Base-by-base conservation (phyloP, 1,140 invertebrate species). In the Aricia agestis region DNA sequence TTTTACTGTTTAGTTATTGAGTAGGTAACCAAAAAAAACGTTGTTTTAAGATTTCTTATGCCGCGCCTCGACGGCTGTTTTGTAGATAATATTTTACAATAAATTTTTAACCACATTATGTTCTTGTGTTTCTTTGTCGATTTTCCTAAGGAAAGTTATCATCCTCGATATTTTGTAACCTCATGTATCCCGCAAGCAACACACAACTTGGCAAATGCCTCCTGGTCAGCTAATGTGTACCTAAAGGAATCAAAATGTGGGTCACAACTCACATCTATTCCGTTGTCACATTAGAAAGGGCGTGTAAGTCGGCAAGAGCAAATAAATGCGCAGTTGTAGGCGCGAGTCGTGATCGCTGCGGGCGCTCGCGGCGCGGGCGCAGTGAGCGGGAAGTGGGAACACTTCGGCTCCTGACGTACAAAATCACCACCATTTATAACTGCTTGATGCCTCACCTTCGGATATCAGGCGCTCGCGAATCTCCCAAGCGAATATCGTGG, bases 401-500 rank as follows among this genome's bases (percentile, higher is more conserved):
- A 76, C 78, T 82, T 80, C 72, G 76, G 73, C 76, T 78, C 73
- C 75, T 78, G 75, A 77, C 74, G 78, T 81, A 74, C 75, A 79
- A 77, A 78, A 76, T 74, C 57, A 45, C 68, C 67, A 61, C 70
- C 70, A 78, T 74, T 76, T 75, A 74, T 78, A 72, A 70, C 65
- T 73, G 69, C 45, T 13, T 72, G 67, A 66, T 76, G 68, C 52
- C 92, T 94, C 94, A 98, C 97, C 97, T 95, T 98, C 97, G 63
- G 97, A 97, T 82, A 98, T 98, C 74, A 98, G 95, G 85, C 97
- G 94, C 91, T 98, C 97, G 31, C 97, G 93, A 77, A 98, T 98
- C 94, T 98, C 97, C 97, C 97, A 98, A 25, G 98, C 98, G 93
- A 98, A 98, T 90, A 99, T 98, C 70, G 98, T 98, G n/a, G 97